Evolutionary conservation across 1,140 invertebrate species (phyloP), one percentile per base, ranked within the genome.

Genomic region (Drosophila saltans): DNA sequence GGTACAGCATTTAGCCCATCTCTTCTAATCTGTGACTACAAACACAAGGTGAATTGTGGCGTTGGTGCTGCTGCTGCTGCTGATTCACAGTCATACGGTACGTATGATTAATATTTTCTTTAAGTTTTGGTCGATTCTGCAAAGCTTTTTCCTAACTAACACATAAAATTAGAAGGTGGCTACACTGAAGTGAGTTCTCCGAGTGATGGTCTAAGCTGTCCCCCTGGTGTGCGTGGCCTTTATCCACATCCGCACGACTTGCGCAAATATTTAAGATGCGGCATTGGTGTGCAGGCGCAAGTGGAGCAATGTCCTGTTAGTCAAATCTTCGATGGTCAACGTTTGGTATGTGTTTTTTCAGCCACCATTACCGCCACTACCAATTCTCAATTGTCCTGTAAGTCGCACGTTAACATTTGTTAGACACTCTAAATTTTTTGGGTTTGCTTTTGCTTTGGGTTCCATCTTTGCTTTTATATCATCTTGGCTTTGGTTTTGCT

Each of bases 1-100:
- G 95, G 95, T n/a, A 96, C 95, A 1, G 93, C 95, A 0, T 96
- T 95, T 71, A 95, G 95, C 91, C 93, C 94, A 0, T 55, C 83
- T 3, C 81, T 92, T 0, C 91, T 92, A 6, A 91, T 93, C 11
- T 96, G 96, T 75, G 95, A 96, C 85, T 94, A 93, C 92, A 94
- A 94, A 2, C 88, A 94, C 36, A 95, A 95, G 52, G 95, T 95
- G 5, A 68, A 93, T 9, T 93, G 93, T 70, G 69, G 80, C 3
- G 1, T 8, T 10, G 52, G 41, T 21, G 48, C 26, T 48, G 45
- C 1, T 24, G 16, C 0, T 24, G 16, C 16, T 11, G 16, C 8
- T 11, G 45, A 4, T 21, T n/a, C n/a, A 11, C 1, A 5, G 3
- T 65, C 41, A 9, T 59, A 75, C 4, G 77, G 83, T 88, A 64